Conservation (phyloP, 2,888 invertebrate genomes). For the Empis livida region DNA sequence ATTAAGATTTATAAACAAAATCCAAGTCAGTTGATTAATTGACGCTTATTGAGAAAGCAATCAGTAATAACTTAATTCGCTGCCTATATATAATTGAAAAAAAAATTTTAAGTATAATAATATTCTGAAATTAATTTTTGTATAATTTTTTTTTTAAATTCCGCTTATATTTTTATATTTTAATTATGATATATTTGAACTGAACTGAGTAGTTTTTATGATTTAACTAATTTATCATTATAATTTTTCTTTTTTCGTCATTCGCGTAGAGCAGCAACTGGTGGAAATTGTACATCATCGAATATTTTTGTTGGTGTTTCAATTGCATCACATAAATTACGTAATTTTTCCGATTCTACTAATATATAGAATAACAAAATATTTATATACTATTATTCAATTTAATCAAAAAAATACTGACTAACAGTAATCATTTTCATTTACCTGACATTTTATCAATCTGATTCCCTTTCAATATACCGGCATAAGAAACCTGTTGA, state of each 20-base stretch:
- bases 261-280: slow-evolving; percentile 25
- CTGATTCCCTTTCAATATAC: slow-evolving; percentile 61
- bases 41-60: too few species aligned
- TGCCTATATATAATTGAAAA: too few species aligned
- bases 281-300: slow-evolving; percentile 35
- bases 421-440: not conserved
- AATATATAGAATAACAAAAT: not conserved
- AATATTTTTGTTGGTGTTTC: slow-evolving; percentile 32
- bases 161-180: too few species aligned
- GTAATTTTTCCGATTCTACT: slow-evolving; percentile 34
- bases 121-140: too few species aligned
- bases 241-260: slow-evolving; percentile 10
- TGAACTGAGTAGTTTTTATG: too few species aligned
- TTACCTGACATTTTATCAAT: slow-evolving; percentile 71
- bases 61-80: too few species aligned
- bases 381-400: not conserved
- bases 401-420: not conserved
- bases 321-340: slow-evolving; percentile 34
- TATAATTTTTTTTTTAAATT: too few species aligned
- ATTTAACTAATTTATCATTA: too few species aligned
- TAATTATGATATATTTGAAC: too few species aligned
- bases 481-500: slow-evolving; percentile 54
- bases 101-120: too few species aligned
- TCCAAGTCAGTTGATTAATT: too few species aligned
- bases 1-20: too few species aligned